Evolutionary conservation across 2,797 vertebrate genomes (phyloP).

Genomic region (Denticeps clupeoides): DNA sequence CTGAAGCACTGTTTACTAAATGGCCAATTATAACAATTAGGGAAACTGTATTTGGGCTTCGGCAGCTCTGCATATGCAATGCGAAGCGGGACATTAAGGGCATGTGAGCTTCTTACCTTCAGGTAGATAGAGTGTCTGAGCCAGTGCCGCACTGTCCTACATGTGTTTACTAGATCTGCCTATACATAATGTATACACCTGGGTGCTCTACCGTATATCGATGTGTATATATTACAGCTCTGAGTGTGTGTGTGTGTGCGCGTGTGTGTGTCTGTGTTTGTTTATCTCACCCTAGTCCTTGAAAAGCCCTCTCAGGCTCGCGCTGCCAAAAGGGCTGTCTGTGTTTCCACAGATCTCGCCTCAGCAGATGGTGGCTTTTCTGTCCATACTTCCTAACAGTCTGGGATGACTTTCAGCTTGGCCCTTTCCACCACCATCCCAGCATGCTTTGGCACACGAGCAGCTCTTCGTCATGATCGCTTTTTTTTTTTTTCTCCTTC

Average conservation of each 20-base stretch:
- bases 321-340: constrained; percentile 40
- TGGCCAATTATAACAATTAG: constrained; percentile 31
- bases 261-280: constrained; percentile 6
- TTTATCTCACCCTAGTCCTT: constrained; percentile 37
- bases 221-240: constrained; percentile 8
- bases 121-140: too few relatives aligned
- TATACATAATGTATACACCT: constrained; percentile 2
- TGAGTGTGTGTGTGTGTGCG: not conserved
- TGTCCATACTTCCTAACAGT: constrained; percentile 53
- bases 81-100: too few relatives aligned
- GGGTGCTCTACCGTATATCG: not conserved
- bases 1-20: constrained; percentile 27
- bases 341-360: constrained; percentile 40
- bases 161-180: not conserved
- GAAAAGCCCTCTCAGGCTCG: constrained; percentile 40
- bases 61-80: too few relatives aligned
- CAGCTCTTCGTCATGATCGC: constrained; percentile 44
- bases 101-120: constrained; percentile 4
- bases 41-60: too few relatives aligned
- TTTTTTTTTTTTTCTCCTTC: too few relatives aligned
- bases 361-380: constrained; percentile 62
- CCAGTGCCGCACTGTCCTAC: too few relatives aligned
- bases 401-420: constrained; percentile 50
- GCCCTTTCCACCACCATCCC: constrained; percentile 42
- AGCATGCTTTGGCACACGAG: constrained; percentile 47